Evolutionary conservation across 2,797 vertebrate species (phyloP), one percentile per base, ranked within the genome.

Genomic region (Melanotaenia nigrans): DNA sequence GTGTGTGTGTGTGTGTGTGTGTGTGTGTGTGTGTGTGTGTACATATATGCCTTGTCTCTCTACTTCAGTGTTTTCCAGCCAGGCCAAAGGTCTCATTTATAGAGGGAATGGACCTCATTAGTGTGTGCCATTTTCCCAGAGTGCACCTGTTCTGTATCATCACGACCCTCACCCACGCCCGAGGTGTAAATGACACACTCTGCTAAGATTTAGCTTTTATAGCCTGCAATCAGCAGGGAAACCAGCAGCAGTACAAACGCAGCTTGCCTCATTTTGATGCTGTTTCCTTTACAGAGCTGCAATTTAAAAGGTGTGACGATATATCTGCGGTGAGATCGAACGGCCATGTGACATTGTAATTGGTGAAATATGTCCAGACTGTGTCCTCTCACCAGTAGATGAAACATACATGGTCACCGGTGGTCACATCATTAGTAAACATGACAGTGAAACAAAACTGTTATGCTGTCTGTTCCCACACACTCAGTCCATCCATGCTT

Each of bases 71-170:
- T 49, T 86, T 81, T 65, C 79, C 45, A 72, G 47, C 69, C 72
- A 45, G 78, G 85, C 83, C 76, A 78, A 85, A 83, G 83, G 84
- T 84, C 87, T 88, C 68, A 86, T 91, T 92, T 90, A 88, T 83
- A 89, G 78, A 77, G 60, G 65, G 81, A 85, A 75, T 71, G 78
- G 55, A 80, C 81, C 89, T 94, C 90, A 94, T 95, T 94, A 94
- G 84, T 70, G 76, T 78, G 86, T 84, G 79, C 81, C 83, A 71
- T 83, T 92, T 82, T 86, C 78, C 80, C 74, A 83, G 62, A 67
- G 71, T 85, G 78, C 92, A 92, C 90, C 91, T 94, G 93, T 88
- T 85, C 81, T 78, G 79, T 81, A 88, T 87, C 83, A 76, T 74
- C 82, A 62, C 32, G 42, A 80, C 82, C 75, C 73, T 87, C 80